Evolutionary conservation across 2,888 invertebrate genomes (phyloP), one percentile per base, ranked within the genome.

Genomic region (Cantharis rufa): DNA sequence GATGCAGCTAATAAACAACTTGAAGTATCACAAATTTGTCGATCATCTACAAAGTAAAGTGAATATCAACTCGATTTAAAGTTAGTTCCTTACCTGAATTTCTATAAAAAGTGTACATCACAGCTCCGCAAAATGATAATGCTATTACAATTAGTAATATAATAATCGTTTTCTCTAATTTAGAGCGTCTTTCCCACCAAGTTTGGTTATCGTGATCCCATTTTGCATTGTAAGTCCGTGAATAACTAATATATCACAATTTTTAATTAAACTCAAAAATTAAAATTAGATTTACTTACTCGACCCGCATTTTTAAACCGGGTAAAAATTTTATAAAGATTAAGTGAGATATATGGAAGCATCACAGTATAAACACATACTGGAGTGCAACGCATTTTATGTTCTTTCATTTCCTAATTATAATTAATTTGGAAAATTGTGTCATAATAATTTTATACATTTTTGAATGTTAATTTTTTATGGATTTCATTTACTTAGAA

Each of bases 1-100:
- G 93, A 91, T 0, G 94, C 93, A 92, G 94, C 92, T 84, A 93
- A 92, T 66, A 96, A 90, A 88, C 96, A 96, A 84, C 11, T n/a
- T 1, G 28, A 48, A 15, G 74, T 74, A 13, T 16, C 13, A 21
- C 76, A 73, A 15, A 13, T 10, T 15, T 48, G n/a, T 61, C 15
- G n/a, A 15, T 13, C 27, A 15, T 68, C 68, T 72, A 1, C 15
- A 16, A 28, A 27, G 48, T n/a, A 1, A 63, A 21, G n/a, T 21
- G 13, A 63, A 10, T 24, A n/a, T 32, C 48, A 10, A 48, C 5
- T 13, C 4, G 7, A 48, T n/a, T 66, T 21, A 66, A 13, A 66
- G 13, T 9, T 7, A 21, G 4, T 21, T 13, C 1, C 13, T 15
- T 21, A 66, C 64, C 64, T 21, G 18, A n/a, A 11, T 21, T 18